phyloP scores from a whole-genome alignment of 2,797 vertebrate species.

The Danio tinwini region DNA sequence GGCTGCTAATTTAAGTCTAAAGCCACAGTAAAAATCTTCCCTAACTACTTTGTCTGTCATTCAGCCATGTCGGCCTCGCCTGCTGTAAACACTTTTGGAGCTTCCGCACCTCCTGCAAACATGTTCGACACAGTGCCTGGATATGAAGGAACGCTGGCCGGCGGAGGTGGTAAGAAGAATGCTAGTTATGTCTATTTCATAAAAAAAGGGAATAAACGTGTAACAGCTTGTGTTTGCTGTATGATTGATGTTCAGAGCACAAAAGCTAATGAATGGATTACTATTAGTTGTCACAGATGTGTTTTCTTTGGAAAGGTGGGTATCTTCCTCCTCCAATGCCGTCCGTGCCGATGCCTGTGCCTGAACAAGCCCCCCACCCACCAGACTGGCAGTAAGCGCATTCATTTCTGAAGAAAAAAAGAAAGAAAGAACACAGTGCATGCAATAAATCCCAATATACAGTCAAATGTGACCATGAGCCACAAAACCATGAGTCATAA shows the following conservation, averaged over 20 bases:
- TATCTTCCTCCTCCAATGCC: constrained; percentile 80
- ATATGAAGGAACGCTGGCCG: constrained; percentile 77
- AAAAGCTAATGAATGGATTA: neutral
- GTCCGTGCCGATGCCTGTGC: constrained; percentile 63
- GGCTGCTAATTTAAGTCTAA: constrained; percentile 1
- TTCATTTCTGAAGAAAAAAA: too few relatives aligned
- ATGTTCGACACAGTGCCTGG: constrained; percentile 80
- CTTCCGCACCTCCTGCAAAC: constrained; percentile 75
- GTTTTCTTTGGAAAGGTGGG: constrained; percentile 67
- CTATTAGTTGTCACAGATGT: neutral
- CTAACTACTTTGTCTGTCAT: constrained; percentile 68
- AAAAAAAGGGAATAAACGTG: neutral
- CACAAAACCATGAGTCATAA: too few relatives aligned
- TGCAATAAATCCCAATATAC: neutral
- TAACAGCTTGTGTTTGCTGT: too few relatives aligned
- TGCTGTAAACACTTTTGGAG: constrained; percentile 27
- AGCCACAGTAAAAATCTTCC: neutral
- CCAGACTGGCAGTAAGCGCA: constrained; percentile 76
- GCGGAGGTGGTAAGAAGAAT: constrained; percentile 71
- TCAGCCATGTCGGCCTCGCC: constrained; percentile 73
- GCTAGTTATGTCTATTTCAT: neutral
- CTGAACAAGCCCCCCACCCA: constrained; percentile 65
- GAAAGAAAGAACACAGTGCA: neutral
- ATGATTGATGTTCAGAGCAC: neutral
- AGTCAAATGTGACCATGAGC: too few relatives aligned